phyloP scores from a whole-genome alignment of 1,140 invertebrate genomes.

The Papilio xuthus region DNA sequence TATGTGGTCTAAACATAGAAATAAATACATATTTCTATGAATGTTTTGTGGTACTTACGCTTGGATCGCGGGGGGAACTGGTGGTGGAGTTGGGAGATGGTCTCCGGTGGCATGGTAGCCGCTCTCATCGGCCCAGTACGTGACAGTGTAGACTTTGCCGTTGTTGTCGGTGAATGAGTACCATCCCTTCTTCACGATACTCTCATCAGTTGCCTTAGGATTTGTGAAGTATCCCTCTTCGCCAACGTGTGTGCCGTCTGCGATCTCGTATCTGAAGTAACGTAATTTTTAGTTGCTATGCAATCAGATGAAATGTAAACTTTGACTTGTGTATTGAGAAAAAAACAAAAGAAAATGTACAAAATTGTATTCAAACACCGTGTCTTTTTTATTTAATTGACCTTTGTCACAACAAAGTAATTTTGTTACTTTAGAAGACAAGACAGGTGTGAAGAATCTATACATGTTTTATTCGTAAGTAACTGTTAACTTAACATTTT shows the following conservation, averaged over 20 bases:
- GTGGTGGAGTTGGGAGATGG: conserved; percentile 89
- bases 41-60: conserved; percentile 67
- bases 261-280: conserved; percentile 65
- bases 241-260: conserved; percentile 73
- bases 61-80: conserved; percentile 78
- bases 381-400: not conserved
- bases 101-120: conserved; percentile 85
- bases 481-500: not conserved
- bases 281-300: not conserved
- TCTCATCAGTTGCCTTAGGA: conserved; percentile 79
- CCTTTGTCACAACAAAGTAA: too few relatives aligned
- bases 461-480: too few relatives aligned
- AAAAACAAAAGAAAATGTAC: too few relatives aligned
- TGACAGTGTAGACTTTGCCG: conserved; percentile 85
- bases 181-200: conserved; percentile 83
- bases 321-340: not conserved
- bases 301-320: not conserved
- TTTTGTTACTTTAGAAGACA: too few relatives aligned
- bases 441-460: too few relatives aligned
- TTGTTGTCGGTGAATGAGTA: conserved; percentile 84
- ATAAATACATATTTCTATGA: not conserved
- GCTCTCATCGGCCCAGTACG: conserved; percentile 85
- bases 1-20: not conserved
- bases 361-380: not conserved
- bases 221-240: conserved; percentile 79